Percentiles rank a stretch among this genome's conserved stretches.
phyloP scores from a whole-genome alignment of 2,888 invertebrate species.

The Agrochola lychnidis region DNA sequence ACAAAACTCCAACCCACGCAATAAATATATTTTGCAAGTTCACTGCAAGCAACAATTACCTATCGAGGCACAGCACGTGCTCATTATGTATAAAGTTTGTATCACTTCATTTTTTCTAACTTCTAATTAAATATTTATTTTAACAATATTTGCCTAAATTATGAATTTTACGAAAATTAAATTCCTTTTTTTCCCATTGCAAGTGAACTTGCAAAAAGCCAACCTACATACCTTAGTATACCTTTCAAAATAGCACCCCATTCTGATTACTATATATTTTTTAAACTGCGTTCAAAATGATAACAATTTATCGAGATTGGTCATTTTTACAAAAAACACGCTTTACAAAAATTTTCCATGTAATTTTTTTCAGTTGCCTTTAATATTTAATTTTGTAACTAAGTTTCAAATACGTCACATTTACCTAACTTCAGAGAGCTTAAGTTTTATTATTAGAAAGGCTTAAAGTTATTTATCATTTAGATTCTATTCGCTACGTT shows the following conservation, averaged over 20 bases:
- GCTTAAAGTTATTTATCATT: constrained; percentile 41
- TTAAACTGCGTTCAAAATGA: constrained; percentile 70
- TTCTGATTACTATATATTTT: constrained; percentile 77
- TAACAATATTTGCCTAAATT: constrained; percentile 37
- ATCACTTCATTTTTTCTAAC: constrained; percentile 15
- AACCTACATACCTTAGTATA: constrained; percentile 81
- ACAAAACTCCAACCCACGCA: constrained; percentile 82
- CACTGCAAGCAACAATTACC: constrained; percentile 52
- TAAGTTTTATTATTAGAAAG: constrained; percentile 40
- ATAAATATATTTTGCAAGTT: constrained; percentile 77
- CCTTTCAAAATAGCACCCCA: constrained; percentile 89
- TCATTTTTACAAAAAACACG: constrained; percentile 66
- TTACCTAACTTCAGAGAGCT: constrained; percentile 60
- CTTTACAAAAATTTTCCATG: constrained; percentile 36
- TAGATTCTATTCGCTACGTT: constrained; percentile 33
- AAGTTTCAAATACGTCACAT: constrained; percentile 44
- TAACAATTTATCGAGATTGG: constrained; percentile 75
- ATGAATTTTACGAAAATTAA: constrained; percentile 27
- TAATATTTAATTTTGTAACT: constrained; percentile 33
- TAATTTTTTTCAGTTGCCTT: constrained; percentile 28
- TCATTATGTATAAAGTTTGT: constrained; percentile 18
- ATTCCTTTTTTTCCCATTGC: constrained; percentile 61
- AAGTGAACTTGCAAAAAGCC: constrained; percentile 76
- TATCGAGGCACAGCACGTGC: constrained; percentile 16
- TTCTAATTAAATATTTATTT: constrained; percentile 37